Evolutionary conservation across 1,140 invertebrate genomes (phyloP).

Genomic region (Phocides pigmalion): DNA sequence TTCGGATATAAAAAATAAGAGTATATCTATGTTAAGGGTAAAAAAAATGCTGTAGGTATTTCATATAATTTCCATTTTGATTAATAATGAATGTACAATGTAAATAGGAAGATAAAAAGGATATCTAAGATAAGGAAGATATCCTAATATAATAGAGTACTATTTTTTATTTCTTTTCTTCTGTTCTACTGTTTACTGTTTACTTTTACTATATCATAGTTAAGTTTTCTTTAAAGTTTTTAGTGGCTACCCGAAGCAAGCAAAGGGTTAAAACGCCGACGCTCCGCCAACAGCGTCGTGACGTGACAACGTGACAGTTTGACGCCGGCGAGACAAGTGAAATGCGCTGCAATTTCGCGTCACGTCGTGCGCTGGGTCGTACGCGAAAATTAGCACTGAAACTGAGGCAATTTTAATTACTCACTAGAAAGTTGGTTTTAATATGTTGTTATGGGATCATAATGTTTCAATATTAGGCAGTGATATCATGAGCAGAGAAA

Average conservation of each 20-base stretch:
- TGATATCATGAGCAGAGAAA: too few species aligned
- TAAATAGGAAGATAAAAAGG: too few species aligned
- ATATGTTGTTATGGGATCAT: neutral
- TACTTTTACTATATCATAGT: too few species aligned
- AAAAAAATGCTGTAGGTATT: too few species aligned
- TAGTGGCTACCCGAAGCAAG: neutral
- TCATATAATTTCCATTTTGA: too few species aligned
- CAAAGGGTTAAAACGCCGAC: constrained; percentile 15
- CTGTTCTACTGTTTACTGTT: too few species aligned
- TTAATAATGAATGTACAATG: too few species aligned
- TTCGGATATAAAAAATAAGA: too few species aligned
- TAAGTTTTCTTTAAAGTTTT: neutral
- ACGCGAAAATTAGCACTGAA: constrained; percentile 29
- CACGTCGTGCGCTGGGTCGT: constrained; percentile 6
- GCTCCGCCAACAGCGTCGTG: constrained; percentile 11
- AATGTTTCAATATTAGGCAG: neutral
- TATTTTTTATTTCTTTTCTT: too few species aligned
- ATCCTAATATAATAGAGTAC: too few species aligned
- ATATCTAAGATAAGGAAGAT: too few species aligned
- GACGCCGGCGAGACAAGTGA: constrained; percentile 26
- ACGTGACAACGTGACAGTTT: constrained; percentile 35
- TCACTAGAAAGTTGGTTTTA: neutral
- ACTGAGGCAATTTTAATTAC: constrained; percentile 27
- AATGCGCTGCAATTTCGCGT: constrained; percentile 29
- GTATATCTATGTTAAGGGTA: too few species aligned